phyloP scores from a whole-genome alignment of 2,113 vertebrate species.

The Oenanthe melanoleuca region DNA sequence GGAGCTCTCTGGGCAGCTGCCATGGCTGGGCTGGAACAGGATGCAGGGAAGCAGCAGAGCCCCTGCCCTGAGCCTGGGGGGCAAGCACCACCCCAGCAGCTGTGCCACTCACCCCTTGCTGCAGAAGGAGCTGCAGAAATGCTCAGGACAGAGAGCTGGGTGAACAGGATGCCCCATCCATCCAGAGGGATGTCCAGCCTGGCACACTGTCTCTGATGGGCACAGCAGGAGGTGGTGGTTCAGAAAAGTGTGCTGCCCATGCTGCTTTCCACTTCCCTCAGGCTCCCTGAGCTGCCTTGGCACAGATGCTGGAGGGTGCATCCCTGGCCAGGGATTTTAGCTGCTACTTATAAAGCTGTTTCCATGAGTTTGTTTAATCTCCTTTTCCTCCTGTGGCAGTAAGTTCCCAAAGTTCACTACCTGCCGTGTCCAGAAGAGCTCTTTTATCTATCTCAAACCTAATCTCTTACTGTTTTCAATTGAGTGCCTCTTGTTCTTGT shows the following conservation, averaged over 20 bases:
- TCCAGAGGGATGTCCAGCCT: neutral
- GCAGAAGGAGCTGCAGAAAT: neutral
- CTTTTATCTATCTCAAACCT: neutral
- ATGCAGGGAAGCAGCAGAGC: neutral
- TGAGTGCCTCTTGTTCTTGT: neutral
- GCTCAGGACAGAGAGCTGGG: fast-evolving
- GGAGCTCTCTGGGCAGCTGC: slow-evolving; percentile 42
- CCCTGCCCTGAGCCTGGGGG: fast-evolving
- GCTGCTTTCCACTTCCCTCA: neutral
- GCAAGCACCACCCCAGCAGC: neutral
- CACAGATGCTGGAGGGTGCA: neutral
- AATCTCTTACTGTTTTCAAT: neutral
- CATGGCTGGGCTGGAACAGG: neutral
- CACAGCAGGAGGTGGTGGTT: neutral
- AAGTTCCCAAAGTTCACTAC: slow-evolving; percentile 31
- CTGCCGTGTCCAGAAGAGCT: neutral
- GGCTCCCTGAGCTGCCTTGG: neutral
- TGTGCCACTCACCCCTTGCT: neutral
- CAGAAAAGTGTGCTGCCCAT: fast-evolving
- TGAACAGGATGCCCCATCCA: fast-evolving
- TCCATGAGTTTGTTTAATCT: slow-evolving; percentile 10
- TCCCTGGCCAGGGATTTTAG: neutral
- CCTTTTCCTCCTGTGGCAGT: neutral
- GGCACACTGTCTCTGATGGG: fast-evolving
- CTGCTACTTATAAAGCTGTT: neutral